Conservation (phyloP, 2,797 vertebrate species). For the Salmo trutta region DNA sequence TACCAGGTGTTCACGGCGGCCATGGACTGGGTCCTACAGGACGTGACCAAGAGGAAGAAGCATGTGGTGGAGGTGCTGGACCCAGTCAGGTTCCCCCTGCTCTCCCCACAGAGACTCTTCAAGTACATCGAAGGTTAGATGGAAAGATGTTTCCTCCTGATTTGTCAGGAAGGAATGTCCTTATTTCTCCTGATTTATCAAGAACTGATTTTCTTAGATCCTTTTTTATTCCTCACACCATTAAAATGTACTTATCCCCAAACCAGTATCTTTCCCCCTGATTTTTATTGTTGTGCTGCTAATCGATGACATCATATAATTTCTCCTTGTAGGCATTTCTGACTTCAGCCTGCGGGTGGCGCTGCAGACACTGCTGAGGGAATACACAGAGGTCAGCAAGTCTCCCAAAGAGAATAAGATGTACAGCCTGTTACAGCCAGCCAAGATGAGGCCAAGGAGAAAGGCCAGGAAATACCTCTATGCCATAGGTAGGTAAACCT, state of each 20-base stretch:
- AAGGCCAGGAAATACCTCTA: constrained; percentile 98
- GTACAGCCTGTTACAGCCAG: constrained; percentile 85
- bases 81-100: constrained; percentile 90
- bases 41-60: constrained; percentile 88
- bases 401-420: constrained; percentile 92
- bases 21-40: constrained; percentile 94
- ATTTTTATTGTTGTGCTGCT: background rate
- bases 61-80: constrained; percentile 90
- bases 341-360: constrained; percentile 98
- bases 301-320: background rate
- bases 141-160: background rate
- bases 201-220: background rate
- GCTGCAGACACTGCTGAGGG: constrained; percentile 92
- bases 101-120: constrained; percentile 91
- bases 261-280: background rate
- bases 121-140: constrained; percentile 92
- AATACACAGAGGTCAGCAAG: constrained; percentile 77
- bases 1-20: constrained; percentile 94
- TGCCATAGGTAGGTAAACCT: constrained; percentile 82
- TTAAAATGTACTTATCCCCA: too few relatives aligned
- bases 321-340: constrained; percentile 76
- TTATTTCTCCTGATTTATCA: background rate
- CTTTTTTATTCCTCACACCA: too few relatives aligned
- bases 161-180: too few relatives aligned
- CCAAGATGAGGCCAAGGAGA: constrained; percentile 89